Percentiles rank a stretch among this genome's conserved stretches.
Evolutionary conservation across 2,888 invertebrate species (phyloP).

Genomic region (Limenitis camilla): DNA sequence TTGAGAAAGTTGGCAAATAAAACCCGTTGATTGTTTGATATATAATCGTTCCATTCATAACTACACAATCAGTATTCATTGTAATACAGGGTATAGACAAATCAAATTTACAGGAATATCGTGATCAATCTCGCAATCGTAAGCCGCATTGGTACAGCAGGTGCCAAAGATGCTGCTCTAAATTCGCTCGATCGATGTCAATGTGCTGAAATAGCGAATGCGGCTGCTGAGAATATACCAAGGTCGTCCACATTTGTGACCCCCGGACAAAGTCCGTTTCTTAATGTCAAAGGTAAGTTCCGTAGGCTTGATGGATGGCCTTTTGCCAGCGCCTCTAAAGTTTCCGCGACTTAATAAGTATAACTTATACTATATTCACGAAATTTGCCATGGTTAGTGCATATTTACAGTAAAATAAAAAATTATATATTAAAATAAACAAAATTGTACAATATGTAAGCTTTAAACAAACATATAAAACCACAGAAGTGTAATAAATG

Average conservation of each 20-base stretch:
- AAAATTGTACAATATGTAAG: no score
- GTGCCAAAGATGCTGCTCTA: slow-evolving; percentile 62
- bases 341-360: no score
- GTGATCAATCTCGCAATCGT: slow-evolving; percentile 38
- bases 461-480: neutral
- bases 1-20: neutral
- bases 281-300: slow-evolving; percentile 22
- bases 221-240: slow-evolving; percentile 46
- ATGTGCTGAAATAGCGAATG: slow-evolving; percentile 54
- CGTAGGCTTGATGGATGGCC: slow-evolving; percentile 13
- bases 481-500: slow-evolving; percentile 6
- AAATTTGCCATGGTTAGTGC: no score
- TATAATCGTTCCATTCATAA: neutral
- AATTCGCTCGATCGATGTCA: slow-evolving; percentile 58
- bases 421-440: no score
- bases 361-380: no score
- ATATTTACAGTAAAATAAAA: no score
- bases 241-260: slow-evolving; percentile 18
- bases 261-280: slow-evolving; percentile 19
- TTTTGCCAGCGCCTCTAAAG: neutral
- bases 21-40: neutral
- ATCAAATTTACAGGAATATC: neutral
- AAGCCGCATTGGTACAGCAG: slow-evolving; percentile 46
- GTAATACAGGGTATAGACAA: neutral
- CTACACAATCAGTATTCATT: neutral